A percentile compares a stretch with the other conserved stretches of the same genome.
Evolutionary conservation across 2,888 invertebrate genomes (phyloP).

Genomic region (Hololepta plana): DNA sequence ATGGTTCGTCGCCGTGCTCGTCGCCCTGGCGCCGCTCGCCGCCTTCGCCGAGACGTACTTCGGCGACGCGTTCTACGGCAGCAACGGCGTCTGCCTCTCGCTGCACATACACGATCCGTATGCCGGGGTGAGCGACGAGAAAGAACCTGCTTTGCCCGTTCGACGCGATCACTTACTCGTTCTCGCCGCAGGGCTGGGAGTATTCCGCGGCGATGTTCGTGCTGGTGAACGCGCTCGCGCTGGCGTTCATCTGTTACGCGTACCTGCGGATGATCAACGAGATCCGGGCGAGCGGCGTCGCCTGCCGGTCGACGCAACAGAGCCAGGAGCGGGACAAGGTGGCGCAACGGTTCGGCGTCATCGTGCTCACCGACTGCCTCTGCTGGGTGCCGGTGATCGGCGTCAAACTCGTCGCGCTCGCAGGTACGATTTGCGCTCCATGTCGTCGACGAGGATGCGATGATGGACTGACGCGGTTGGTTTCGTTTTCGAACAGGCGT

Average conservation of each 20-base stretch:
- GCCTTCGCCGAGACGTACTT: slow-evolving; percentile 27
- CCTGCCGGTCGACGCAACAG: slow-evolving; percentile 37
- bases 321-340: slow-evolving; percentile 34
- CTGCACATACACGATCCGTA: slow-evolving; percentile 41
- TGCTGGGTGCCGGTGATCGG: slow-evolving; percentile 42
- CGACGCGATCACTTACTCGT: too few relatives aligned
- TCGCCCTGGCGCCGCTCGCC: slow-evolving; percentile 32
- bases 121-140: slow-evolving; percentile 31
- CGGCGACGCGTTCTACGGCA: slow-evolving; percentile 36
- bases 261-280: slow-evolving; percentile 38
- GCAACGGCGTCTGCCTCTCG: slow-evolving; percentile 39
- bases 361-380: slow-evolving; percentile 38
- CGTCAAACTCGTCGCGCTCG: slow-evolving; percentile 35
- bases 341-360: slow-evolving; percentile 38
- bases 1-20: slow-evolving; percentile 30
- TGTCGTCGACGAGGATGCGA: too few relatives aligned
- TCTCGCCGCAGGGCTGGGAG: slow-evolving; percentile 36
- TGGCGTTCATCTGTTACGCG: slow-evolving; percentile 36
- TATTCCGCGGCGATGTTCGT: slow-evolving; percentile 39
- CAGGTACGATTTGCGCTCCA: slow-evolving; percentile 30
- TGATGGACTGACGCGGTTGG: too few relatives aligned
- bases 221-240: slow-evolving; percentile 33
- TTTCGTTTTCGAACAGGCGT: too few relatives aligned
- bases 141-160: too few relatives aligned
- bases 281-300: slow-evolving; percentile 35